Evolutionary conservation across 1,140 invertebrate genomes (phyloP), one percentile per base, ranked within the genome.

Genomic region (Stegodyphus mimosarum): DNA sequence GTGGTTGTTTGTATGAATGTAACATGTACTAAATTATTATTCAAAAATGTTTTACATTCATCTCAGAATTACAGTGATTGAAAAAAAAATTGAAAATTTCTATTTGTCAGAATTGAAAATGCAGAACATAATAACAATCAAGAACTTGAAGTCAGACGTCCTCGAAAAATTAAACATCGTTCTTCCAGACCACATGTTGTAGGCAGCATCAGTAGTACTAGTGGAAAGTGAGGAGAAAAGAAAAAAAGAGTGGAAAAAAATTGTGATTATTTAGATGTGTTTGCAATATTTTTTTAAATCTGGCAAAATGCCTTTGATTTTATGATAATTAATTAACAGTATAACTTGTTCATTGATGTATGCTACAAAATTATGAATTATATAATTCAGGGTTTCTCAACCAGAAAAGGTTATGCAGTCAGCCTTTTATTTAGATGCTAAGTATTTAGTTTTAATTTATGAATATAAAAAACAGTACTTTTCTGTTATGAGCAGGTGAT

Each of bases 221-320:
- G 78, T 73, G 50, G 85, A 18, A 86, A 87, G 81, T 86, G 87
- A 76, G 79, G 87, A 51, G 87, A 87, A 81, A 88, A 87, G 48
- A 83, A 87, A 66, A 83, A 85, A 33, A 74, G 88, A 70, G 85
- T 85, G 71, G 88, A 87, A 11, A n/a, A n/a, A n/a, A 87, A 88
- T 73, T 86, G 88, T 88, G 86, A 81, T 33, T 51, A 2, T 33
- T 33, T 33, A 1, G 33, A 33, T 33, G 33, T 33, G 33, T 33
- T 33, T 3, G 33, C 33, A 33, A 33, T 33, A 33, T 33, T 33
- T 33, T 33, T 33, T 33, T 33, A 33, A 33, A 33, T 33, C 33
- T 33, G 33, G 33, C 3, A 33, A 33, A 33, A 33, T 33, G 1
- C 33, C 33, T 33, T 33, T 33, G 1, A 33, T 33, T 33, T 33